Conservation (phyloP, 2,888 invertebrate species). For the Hirtodrosophila confusa region DNA sequence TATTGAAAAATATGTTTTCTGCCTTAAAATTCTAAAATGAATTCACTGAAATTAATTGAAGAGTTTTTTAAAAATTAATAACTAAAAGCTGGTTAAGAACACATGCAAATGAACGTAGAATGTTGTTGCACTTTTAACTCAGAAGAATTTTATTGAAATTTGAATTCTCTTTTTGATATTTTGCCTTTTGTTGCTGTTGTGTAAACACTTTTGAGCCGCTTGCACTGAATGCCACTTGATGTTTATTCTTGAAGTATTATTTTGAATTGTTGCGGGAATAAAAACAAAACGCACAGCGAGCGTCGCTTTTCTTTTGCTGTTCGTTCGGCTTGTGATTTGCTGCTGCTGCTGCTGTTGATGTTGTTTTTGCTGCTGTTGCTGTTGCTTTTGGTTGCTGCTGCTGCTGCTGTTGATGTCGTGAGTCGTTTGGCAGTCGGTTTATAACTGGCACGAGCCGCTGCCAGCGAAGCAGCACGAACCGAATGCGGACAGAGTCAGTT, state of each 20-base stretch:
- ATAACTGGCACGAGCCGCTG: conserved; percentile 83
- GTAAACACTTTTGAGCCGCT: conserved; percentile 47
- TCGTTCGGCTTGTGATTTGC: conserved; percentile 53
- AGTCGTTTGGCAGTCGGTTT: conserved; percentile 83
- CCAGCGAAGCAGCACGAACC: conserved; percentile 70
- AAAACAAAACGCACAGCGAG: conserved; percentile 49
- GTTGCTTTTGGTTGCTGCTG: conserved; percentile 33
- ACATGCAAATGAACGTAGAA: conserved; percentile 1
- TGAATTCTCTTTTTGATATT: conserved; percentile 23
- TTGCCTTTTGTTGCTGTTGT: conserved; percentile 46
- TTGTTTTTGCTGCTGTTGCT: conserved; percentile 44
- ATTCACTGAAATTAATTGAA: conserved; percentile 7
- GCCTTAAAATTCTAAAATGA: neutral
- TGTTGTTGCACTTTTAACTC: conserved; percentile 14
- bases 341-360: conserved; percentile 42
- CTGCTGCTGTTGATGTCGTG: conserved; percentile 67
- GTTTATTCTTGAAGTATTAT: conserved; percentile 21
- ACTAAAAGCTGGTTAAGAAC: neutral
- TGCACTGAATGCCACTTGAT: conserved; percentile 34
- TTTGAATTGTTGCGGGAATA: conserved; percentile 28
- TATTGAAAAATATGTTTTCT: neutral
- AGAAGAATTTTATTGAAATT: conserved; percentile 1
- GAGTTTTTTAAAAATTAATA: neutral
- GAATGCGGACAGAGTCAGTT: conserved; percentile 53
- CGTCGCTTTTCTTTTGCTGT: conserved; percentile 64